Evolutionary conservation across 2,113 vertebrate genomes (phyloP).

Genomic region (Microcebus jonahi): DNA sequence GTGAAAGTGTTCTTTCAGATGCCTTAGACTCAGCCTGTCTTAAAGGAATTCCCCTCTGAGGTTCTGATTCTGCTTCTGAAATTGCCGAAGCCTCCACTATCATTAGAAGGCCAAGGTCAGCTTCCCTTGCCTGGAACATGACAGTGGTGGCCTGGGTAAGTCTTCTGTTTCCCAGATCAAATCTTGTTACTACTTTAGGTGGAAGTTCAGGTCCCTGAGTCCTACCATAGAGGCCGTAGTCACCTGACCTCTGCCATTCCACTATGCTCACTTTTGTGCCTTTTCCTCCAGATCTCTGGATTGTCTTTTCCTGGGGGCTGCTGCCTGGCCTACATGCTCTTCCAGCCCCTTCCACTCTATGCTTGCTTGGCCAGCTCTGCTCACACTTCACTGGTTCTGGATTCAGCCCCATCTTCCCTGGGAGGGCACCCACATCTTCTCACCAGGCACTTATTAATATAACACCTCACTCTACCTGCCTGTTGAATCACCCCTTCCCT

Average conservation of each 20-base stretch:
- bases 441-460: not conserved
- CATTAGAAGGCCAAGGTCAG: not conserved
- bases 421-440: not conserved
- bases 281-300: not conserved
- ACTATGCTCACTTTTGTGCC: not conserved
- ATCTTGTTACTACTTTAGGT: not conserved
- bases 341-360: fast-evolving
- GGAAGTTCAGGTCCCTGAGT: no score
- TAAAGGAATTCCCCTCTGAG: not conserved
- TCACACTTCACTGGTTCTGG: not conserved
- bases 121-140: not conserved
- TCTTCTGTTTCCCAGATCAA: no score
- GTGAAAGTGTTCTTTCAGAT: not conserved
- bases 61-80: not conserved
- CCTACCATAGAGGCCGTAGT: not conserved
- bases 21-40: not conserved
- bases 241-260: not conserved
- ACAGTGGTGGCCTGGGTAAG: not conserved
- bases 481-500: not conserved
- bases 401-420: not conserved
- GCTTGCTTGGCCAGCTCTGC: not conserved
- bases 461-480: not conserved
- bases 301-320: no score
- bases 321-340: not conserved
- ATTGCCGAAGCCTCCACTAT: not conserved